These are phyloP conservation scores for Ifrita kowaldi DNA, from an alignment of 2,113 vertebrate species.

Conservation along the genomic window DNA sequence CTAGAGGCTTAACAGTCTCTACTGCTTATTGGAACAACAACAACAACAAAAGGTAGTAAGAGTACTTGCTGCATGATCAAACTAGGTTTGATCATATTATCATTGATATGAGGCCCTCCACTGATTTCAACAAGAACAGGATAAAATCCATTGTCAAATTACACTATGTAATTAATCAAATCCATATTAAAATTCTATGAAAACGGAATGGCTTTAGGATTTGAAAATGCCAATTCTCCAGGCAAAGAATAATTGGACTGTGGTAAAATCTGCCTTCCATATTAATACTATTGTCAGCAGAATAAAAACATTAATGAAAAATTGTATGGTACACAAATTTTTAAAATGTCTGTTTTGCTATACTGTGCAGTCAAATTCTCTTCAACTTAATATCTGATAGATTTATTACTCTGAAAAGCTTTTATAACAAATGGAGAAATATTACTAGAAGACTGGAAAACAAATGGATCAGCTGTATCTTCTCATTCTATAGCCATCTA, in stretches of 20 bases:
- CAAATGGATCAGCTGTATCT: neutral
- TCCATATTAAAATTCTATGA: constrained; percentile 28
- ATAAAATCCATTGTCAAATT: neutral
- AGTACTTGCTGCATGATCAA: neutral
- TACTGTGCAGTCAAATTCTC: neutral
- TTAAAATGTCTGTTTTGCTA: neutral
- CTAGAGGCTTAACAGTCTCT: neutral
- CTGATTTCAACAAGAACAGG: neutral
- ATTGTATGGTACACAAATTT: neutral
- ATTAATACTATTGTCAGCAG: constrained; percentile 14
- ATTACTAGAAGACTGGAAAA: neutral
- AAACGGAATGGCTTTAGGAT: constrained; percentile 15
- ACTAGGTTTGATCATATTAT: neutral
- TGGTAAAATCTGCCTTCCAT: constrained; percentile 5
- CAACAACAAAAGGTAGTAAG: neutral
- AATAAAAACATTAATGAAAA: constrained; percentile 20
- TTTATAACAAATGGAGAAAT: neutral
- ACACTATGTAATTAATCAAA: constrained; percentile 6
- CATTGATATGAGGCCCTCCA: neutral
- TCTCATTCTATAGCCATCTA: neutral
- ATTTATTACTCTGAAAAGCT: neutral
- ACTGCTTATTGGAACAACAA: neutral
- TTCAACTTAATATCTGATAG: neutral
- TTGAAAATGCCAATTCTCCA: neutral
- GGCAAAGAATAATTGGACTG: neutral